Evolutionary conservation across 2,888 invertebrate species (phyloP), one percentile per base, ranked within the genome.

Genomic region (Ophioninae sp.): DNA sequence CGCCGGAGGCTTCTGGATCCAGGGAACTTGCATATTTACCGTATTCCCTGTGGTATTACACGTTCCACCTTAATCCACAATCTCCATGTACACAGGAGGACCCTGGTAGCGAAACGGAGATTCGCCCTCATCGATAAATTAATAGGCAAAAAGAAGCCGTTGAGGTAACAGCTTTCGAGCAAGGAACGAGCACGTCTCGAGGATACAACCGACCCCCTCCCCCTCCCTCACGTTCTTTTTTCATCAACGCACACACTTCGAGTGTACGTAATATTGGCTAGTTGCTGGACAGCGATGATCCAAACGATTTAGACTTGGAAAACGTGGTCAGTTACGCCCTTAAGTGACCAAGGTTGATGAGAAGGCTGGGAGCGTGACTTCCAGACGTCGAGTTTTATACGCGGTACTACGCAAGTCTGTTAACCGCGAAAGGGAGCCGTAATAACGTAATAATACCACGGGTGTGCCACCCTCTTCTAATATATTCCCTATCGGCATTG

Each of bases 361-460:
- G 37, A 41, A 20, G 20, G 20, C 67, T 8, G 20, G 10, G 37
- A 56, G 70, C 21, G 59, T 72, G 37, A 37, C n/a, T 72, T 59
- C 70, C 44, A 39, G 17, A 50, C 50, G 50, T 13, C 2, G 17
- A 50, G 50, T 50, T 50, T 17, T 41, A 1, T 50, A 50, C 50
- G 50, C 50, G 6, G 50, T 50, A 44, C 61, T 62, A 61, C 41
- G 23, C 41, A 39, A 44, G 69, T 59, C 41, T 17, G 39, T 59
- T 61, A n/a, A 39, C 8, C 30, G 50, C 62, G 70, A 70, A n/a
- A 79, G 80, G 50, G 57, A 85, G 74, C 85, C 76, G 83, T 87
- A 87, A 86, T 86, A 85, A 87, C 87, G 81, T 86, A 86, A 86
- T 87, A 85, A 87, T 82, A 85, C 82, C 86, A 70, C 82, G 65